Percentiles rank a stretch among this genome's conserved stretches.
Conservation (phyloP, 1,140 invertebrate species). For the Aplysia californica region DNA sequence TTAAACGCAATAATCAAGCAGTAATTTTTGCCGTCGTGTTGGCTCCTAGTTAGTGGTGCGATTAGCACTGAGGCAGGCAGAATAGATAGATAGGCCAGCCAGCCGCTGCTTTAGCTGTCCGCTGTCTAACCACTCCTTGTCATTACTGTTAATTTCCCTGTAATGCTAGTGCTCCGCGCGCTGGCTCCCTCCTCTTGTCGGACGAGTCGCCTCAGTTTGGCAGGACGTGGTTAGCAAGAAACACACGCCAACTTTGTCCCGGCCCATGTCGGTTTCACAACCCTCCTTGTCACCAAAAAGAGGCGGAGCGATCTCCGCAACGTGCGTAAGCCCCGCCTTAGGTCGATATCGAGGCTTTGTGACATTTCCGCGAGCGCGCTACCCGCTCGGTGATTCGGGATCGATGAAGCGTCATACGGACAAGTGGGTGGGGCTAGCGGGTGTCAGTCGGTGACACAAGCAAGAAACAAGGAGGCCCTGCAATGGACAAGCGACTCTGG, state of each 20-base stretch:
- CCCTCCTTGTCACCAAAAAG: background rate
- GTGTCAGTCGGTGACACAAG: no score
- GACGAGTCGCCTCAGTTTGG: background rate
- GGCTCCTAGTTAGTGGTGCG: background rate
- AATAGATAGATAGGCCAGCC: conserved; percentile 22
- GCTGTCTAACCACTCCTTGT: background rate
- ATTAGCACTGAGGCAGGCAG: background rate
- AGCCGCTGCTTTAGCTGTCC: background rate
- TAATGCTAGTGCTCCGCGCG: conserved; percentile 1
- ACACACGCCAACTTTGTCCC: background rate
- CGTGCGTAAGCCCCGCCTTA: background rate
- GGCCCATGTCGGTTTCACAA: background rate
- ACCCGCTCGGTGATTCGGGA: no score
- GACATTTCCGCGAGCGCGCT: no score
- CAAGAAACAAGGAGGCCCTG: no score
- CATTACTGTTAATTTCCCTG: conserved; percentile 23
- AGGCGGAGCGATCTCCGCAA: background rate
- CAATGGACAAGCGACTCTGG: no score
- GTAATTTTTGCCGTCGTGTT: conserved; percentile 18
- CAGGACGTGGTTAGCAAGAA: background rate
- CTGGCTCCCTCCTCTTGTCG: background rate
- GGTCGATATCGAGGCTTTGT: background rate
- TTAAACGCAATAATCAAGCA: conserved; percentile 16
- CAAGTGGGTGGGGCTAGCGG: no score
- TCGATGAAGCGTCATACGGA: no score